A percentile compares a stretch with the other conserved stretches of the same genome.
These are phyloP conservation scores for Heliconius cydno DNA, from an alignment of 2,888 invertebrate species.

Conservation along the genomic window DNA sequence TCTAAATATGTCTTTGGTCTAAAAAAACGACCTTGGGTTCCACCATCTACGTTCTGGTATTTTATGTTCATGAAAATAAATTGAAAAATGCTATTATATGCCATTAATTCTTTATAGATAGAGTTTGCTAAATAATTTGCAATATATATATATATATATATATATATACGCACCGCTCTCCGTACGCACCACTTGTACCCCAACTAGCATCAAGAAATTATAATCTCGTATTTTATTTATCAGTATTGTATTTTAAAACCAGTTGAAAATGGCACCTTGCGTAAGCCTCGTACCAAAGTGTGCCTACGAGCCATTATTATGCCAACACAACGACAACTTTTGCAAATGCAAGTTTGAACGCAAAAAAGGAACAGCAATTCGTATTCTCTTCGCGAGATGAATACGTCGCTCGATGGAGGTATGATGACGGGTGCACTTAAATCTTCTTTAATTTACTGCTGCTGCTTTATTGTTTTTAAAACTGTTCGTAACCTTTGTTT, in stretches of 20 bases:
- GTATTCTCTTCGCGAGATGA: conserved; percentile 39
- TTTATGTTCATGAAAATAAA: neutral
- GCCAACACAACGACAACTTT: conserved; percentile 38
- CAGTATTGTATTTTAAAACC: conserved; percentile 23
- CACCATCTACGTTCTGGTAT: neutral
- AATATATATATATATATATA: too few species aligned
- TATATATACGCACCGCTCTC: too few species aligned
- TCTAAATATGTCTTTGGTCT: neutral
- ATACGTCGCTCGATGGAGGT: conserved; percentile 38
- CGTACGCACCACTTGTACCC: too few species aligned
- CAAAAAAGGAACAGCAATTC: conserved; percentile 43
- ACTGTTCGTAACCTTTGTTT: neutral
- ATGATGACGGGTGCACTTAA: conserved; percentile 39
- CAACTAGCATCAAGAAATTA: too few species aligned
- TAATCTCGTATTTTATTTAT: neutral
- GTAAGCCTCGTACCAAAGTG: conserved; percentile 39
- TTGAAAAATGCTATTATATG: too few species aligned
- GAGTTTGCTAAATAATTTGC: too few species aligned
- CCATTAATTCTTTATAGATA: too few species aligned
- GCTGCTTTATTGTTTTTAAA: conserved; percentile 20
- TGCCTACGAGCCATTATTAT: conserved; percentile 36
- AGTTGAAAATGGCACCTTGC: conserved; percentile 34
- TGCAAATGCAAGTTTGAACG: conserved; percentile 44
- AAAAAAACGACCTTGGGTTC: neutral
- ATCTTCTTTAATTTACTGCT: conserved; percentile 38